phyloP scores from a whole-genome alignment of 2,888 invertebrate genomes.

The Stegophylla sp. region DNA sequence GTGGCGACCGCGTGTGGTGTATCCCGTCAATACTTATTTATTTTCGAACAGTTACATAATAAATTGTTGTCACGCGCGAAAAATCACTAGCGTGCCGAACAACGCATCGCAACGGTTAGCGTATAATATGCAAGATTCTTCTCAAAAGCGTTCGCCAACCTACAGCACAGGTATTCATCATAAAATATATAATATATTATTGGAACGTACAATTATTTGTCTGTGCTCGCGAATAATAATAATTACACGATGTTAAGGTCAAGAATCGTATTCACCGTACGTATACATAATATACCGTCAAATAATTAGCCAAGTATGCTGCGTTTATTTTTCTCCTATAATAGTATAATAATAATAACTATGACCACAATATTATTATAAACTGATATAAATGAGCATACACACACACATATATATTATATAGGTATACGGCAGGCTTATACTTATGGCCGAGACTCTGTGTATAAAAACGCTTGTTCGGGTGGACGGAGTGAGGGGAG shows the following conservation, averaged over 20 bases:
- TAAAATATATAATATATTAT: too few relatives aligned
- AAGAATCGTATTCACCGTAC: neutral
- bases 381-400: neutral
- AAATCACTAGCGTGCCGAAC: too few relatives aligned
- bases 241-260: too few relatives aligned
- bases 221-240: too few relatives aligned
- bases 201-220: too few relatives aligned
- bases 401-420: neutral
- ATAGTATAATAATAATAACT: neutral
- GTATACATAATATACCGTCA: neutral
- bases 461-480: neutral
- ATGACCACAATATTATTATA: neutral
- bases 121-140: too few relatives aligned
- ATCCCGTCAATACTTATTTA: conserved; percentile 1
- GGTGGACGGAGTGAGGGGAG: neutral
- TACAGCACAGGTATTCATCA: too few relatives aligned
- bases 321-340: neutral
- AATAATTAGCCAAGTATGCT: neutral
- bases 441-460: neutral
- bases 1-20: neutral
- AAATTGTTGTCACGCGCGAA: too few relatives aligned
- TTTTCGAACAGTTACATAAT: neutral
- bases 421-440: neutral
- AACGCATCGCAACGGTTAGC: too few relatives aligned
- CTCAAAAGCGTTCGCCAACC: too few relatives aligned